Evolutionary conservation across 2,113 vertebrate genomes (phyloP), one percentile per base, ranked within the genome.

Genomic region (Malurus melanocephalus): DNA sequence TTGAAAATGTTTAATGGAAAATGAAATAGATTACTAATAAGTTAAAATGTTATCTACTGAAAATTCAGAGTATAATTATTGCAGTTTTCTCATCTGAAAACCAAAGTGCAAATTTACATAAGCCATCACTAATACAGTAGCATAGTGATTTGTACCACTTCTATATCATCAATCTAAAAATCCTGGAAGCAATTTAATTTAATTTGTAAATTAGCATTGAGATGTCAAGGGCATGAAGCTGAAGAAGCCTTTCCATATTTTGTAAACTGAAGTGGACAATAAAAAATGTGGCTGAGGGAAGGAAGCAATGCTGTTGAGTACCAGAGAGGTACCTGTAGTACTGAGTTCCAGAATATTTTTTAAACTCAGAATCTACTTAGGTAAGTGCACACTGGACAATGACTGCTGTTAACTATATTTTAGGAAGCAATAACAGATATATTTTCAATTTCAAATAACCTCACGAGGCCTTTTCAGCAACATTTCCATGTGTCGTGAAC

Each of bases 1-100:
- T 27, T 73, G 49, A 82, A 89, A 67, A 90, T 48, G 4, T 76
- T 67, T 85, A n/a, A 89, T 80, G 53, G n/a, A 87, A 92, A 89
- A 80, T 87, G 12, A 82, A 89, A 77, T 28, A 67, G 66, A 56
- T 78, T 60, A 65, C 68, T 48, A 48, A 35, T 43, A 73, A 68
- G 16, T 62, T 79, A 55, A 76, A 91, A 73, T 26, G 4, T 1
- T 42, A 62, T 43, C 33, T 80, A 60, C 42, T 45, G 55, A 88
- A 71, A 71, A 80, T 20, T 42, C 52, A 55, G 40, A 62, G 66
- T 69, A 55, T 18, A 80, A 46, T 88, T 78, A 76, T 16, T 51
- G 33, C 42, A 66, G 26, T 81, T 65, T 87, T 80, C 43, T 89
- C 52, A 71, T 17, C n/a, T 27, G 52, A 85, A 81, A 93, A 68